Base-by-base conservation (phyloP, 2,113 vertebrate species). In the Isichthys henryi region DNA sequence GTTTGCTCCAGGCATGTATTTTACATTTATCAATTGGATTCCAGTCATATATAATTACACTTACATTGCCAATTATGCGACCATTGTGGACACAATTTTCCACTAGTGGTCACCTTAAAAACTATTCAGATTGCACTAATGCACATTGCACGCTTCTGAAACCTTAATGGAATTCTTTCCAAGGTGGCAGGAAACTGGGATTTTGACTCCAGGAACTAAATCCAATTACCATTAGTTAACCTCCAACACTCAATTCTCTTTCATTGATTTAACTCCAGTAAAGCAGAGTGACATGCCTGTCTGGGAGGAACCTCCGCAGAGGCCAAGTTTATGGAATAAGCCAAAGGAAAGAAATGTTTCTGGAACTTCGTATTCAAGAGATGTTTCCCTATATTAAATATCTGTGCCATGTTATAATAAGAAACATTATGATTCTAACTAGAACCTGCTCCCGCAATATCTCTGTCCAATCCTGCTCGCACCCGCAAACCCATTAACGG, bases 11-110 rank as follows among this genome's bases (percentile, higher is more conserved):
- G 74, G 35, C 74, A 43, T 15, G 39, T 80, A 43, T 80, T 80
- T 80, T 80, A 43, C 74, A 80, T 80, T 80, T 80, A 80, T 35
- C 74, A 80, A 80, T 19, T 80, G 74, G 74, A 80, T 80, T 80
- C 35, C 35, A 43, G 35, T 80, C 74, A 80, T 80, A 80, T 39
- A 80, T 80, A 80, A 39, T 80, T 80, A 77, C 15, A 77, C 27
- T 77, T 77, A 15, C 70, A 80, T 80, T 43, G 35, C 74, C 74
- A 80, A 43, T 80, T 80, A 80, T 70, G 10, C 3, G n/a, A 70
- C 62, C 62, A 70, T 31, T 31, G 62, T 31, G 62, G 74, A 80
- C 31, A 35, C 31, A 80, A 39, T 80, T 39, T 80, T 80, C 74
- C 74, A 80, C 31, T 43, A 17, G 15, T 80, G 74, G 35, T 35